These are phyloP conservation scores for Rhamnusium bicolor DNA, from an alignment of 2,888 invertebrate species.

Conservation along the genomic window DNA sequence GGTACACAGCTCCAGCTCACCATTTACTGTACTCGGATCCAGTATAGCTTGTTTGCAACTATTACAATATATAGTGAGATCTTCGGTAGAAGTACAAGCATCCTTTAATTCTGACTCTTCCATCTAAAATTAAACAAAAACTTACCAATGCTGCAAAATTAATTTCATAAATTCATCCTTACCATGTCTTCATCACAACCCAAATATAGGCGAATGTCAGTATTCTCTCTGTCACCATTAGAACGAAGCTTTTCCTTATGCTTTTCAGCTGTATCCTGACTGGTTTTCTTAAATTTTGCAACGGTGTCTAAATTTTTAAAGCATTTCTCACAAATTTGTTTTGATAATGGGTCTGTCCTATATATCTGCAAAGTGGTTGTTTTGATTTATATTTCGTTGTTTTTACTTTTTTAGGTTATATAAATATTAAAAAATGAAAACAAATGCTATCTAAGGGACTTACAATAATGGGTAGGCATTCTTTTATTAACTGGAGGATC, in stretches of 20 bases:
- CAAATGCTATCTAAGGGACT: conserved; percentile 54
- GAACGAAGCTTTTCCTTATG: conserved; percentile 59
- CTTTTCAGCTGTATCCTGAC: conserved; percentile 61
- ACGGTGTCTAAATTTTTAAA: conserved; percentile 62
- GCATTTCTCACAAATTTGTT: conserved; percentile 67
- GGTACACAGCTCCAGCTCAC: conserved; percentile 62
- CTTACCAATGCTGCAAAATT: not conserved
- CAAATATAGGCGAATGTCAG: conserved; percentile 51
- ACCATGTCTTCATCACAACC: conserved; percentile 56
- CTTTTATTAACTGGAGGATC: conserved; percentile 67
- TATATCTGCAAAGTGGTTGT: conserved; percentile 65
- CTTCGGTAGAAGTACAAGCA: conserved; percentile 60
- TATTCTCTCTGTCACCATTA: conserved; percentile 49
- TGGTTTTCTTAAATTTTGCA: conserved; percentile 62
- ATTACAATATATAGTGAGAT: conserved; percentile 58
- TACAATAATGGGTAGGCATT: conserved; percentile 68
- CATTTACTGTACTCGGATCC: conserved; percentile 60
- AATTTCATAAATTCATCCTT: conserved; percentile 32
- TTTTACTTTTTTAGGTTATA: conserved; percentile 17
- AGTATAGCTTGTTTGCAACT: conserved; percentile 60
- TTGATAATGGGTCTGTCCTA: conserved; percentile 68
- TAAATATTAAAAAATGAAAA: conserved; percentile 21
- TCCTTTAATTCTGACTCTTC: conserved; percentile 55
- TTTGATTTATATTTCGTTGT: conserved; percentile 15
- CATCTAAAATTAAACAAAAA: conserved; percentile 42